phyloP scores from a whole-genome alignment of 2,888 invertebrate species.

The Gastracanthus pulcherrimus region DNA sequence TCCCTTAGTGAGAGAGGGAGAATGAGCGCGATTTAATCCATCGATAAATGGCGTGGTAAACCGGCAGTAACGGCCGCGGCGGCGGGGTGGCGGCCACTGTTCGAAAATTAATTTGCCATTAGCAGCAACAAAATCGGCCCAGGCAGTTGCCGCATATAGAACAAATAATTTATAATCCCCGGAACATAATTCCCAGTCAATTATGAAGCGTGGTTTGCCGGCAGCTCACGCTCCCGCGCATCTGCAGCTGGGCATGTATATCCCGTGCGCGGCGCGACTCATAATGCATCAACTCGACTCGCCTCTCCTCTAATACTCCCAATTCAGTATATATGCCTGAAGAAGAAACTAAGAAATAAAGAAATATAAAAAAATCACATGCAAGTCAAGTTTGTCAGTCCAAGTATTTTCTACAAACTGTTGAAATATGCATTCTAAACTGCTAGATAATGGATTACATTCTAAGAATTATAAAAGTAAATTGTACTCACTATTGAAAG shows the following conservation, averaged over 20 bases:
- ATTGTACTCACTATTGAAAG: conserved; percentile 65
- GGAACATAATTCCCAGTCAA: conserved; percentile 64
- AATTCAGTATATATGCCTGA: no score
- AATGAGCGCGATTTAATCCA: conserved; percentile 60
- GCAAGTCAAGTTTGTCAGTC: no score
- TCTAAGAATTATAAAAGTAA: not conserved
- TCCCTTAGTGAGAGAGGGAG: conserved; percentile 1
- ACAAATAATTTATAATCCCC: conserved; percentile 65
- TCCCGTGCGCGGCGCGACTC: not conserved
- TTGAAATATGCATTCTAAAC: no score
- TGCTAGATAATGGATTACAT: no score
- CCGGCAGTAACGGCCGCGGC: conserved; percentile 24
- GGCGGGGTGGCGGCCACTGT: conserved; percentile 55
- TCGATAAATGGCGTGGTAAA: conserved; percentile 64
- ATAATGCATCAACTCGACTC: not conserved
- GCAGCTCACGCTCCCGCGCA: not conserved
- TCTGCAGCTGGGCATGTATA: not conserved
- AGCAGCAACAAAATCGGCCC: conserved; percentile 63
- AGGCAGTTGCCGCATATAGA: conserved; percentile 48
- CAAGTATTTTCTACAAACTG: not conserved
- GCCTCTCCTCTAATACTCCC: not conserved
- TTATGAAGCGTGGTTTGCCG: conserved; percentile 57
- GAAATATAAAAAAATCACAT: no score
- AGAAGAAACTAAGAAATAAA: no score
- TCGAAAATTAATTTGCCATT: conserved; percentile 67